Percentiles rank a stretch among this genome's conserved stretches.
Evolutionary conservation across 1,140 invertebrate genomes (phyloP).

Genomic region (Heterodera carotae): DNA sequence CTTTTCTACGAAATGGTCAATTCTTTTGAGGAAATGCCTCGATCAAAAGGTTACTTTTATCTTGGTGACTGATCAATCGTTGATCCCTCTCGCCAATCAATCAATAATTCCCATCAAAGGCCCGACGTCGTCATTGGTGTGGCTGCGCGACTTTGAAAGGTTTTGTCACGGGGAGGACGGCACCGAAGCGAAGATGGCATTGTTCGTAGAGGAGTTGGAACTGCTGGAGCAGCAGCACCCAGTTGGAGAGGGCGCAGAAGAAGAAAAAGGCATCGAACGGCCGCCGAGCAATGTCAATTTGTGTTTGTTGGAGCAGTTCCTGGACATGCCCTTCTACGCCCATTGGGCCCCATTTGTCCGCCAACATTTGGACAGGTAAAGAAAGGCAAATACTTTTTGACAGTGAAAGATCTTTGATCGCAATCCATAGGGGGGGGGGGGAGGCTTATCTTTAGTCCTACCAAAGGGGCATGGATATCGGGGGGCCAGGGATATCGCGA

Average conservation of each 20-base stretch:
- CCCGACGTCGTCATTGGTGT: slow-evolving; percentile 47
- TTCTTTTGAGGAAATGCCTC: slow-evolving; percentile 56
- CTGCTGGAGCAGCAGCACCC: slow-evolving; percentile 7
- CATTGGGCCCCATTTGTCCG: slow-evolving; percentile 49
- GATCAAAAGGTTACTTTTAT: slow-evolving; percentile 52
- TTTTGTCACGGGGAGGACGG: slow-evolving; percentile 47
- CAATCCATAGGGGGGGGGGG: no score
- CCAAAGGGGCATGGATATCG: no score
- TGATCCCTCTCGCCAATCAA: neutral
- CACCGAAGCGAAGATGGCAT: slow-evolving; percentile 23
- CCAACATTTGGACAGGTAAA: slow-evolving; percentile 11
- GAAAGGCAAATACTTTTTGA: no score
- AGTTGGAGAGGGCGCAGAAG: slow-evolving; percentile 6
- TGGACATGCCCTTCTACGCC: slow-evolving; percentile 51
- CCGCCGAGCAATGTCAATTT: slow-evolving; percentile 16
- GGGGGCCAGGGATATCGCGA: no score
- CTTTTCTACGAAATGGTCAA: slow-evolving; percentile 54
- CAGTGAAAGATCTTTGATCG: no score
- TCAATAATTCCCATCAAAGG: slow-evolving; percentile 37
- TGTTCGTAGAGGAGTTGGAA: slow-evolving; percentile 29
- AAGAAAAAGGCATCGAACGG: neutral
- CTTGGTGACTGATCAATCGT: neutral
- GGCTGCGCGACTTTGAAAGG: slow-evolving; percentile 56
- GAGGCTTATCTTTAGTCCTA: no score
- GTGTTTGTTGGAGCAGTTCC: slow-evolving; percentile 40